These are phyloP conservation scores for Pristionchus mayeri DNA, from an alignment of 2,888 invertebrate species.

Conservation along the genomic window DNA sequence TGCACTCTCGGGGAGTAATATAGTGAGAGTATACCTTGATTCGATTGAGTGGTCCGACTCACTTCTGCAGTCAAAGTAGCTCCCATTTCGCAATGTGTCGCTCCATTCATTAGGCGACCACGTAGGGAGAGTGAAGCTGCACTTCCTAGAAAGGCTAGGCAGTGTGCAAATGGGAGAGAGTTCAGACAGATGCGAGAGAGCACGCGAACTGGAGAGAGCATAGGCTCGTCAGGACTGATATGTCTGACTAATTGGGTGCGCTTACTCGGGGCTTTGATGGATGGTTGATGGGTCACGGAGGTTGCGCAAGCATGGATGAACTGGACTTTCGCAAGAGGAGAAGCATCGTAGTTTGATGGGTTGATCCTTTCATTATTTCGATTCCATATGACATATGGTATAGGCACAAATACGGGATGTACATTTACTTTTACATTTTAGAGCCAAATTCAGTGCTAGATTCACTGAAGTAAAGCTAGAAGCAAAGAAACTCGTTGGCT, in stretches of 20 bases:
- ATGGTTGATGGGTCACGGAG: background rate
- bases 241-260: conserved; percentile 20
- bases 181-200: background rate
- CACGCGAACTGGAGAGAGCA: background rate
- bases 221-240: background rate
- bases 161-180: background rate
- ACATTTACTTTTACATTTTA: too few relatives aligned
- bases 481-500: background rate
- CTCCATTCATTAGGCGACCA: conserved; percentile 12
- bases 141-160: too few relatives aligned
- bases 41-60: background rate
- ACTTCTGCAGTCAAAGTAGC: background rate
- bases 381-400: too few relatives aligned
- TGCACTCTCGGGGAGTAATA: background rate
- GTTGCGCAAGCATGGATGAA: background rate
- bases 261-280: background rate
- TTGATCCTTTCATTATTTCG: too few relatives aligned
- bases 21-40: conserved; percentile 11
- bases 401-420: too few relatives aligned
- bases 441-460: too few relatives aligned
- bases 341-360: background rate
- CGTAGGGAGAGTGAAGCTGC: background rate
- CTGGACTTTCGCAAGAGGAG: background rate
- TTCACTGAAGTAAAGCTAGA: background rate
- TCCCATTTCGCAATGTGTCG: background rate